Evolutionary conservation across 2,797 vertebrate genomes (phyloP).

Genomic region (Chelonia mydas): DNA sequence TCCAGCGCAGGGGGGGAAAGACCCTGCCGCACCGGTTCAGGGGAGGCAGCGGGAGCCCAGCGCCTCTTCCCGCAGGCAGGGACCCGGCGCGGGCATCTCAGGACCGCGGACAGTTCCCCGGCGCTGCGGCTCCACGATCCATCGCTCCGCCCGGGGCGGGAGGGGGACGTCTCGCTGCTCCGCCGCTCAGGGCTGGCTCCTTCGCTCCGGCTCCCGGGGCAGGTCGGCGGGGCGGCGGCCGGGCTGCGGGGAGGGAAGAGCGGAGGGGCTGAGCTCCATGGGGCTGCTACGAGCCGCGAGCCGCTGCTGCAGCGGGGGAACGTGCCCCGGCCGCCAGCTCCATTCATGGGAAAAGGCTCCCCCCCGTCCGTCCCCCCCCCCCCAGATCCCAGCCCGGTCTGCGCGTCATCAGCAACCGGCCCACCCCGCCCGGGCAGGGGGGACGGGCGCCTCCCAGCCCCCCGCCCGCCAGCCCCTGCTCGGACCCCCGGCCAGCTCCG

Average conservation of each 20-base stretch:
- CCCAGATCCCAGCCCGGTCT: not conserved
- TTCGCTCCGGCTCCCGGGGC: conserved; percentile 41
- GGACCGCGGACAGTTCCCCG: conserved; percentile 65
- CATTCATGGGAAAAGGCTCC: not conserved
- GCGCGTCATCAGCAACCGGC: not conserved
- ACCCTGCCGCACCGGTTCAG: not conserved
- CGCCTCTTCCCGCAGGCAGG: conserved; percentile 59
- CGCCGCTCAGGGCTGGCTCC: conserved; percentile 10
- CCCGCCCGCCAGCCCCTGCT: not conserved
- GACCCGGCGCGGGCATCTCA: conserved; percentile 34
- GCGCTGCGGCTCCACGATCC: not conserved
- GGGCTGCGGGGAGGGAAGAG: not conserved
- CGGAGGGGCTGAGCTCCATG: not conserved
- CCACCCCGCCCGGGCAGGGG: not conserved
- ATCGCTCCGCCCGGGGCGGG: not conserved
- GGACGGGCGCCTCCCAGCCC: not conserved
- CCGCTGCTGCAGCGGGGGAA: conserved; percentile 25
- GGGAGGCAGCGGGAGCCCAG: not conserved
- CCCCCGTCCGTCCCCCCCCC: not conserved
- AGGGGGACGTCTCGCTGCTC: conserved; percentile 13
- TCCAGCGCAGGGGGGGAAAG: not conserved
- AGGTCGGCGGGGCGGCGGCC: not conserved
- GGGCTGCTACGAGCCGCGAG: conserved; percentile 58
- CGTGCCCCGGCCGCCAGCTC: not conserved
- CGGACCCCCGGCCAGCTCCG: no score